These are phyloP conservation scores for Thamnophis sirtalis DNA, from an alignment of 2,113 vertebrate species.

Conservation along the genomic window DNA sequence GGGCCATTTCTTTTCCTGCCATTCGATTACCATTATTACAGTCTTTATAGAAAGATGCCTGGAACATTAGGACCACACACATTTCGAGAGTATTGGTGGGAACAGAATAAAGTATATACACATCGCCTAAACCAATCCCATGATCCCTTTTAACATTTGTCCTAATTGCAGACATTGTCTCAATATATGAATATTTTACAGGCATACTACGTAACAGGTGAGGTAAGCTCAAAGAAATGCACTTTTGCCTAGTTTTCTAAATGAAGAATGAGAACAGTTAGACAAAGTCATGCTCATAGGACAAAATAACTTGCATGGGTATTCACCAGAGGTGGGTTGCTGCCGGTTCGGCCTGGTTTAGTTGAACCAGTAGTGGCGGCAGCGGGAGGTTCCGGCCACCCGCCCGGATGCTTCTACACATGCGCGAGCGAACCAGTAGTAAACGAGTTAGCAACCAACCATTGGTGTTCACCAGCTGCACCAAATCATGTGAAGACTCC, in stretches of 20 bases:
- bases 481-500: neutral
- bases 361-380: too few species aligned
- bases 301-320: neutral
- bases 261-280: neutral
- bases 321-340: neutral
- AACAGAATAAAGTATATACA: neutral
- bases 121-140: neutral
- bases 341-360: too few species aligned
- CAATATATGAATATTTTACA: neutral
- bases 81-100: neutral
- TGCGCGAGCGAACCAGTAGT: too few species aligned
- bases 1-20: neutral
- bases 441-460: too few species aligned
- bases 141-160: neutral
- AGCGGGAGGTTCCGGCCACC: too few species aligned
- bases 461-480: neutral
- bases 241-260: neutral
- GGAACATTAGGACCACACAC: neutral
- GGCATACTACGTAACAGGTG: neutral
- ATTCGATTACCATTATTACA: fast-evolving
- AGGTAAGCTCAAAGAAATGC: neutral
- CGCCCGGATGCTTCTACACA: too few species aligned
- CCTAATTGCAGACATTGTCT: neutral
- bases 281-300: neutral
- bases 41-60: neutral